Percentiles rank a stretch among this genome's conserved stretches.
Conservation (phyloP, 2,797 vertebrate species). For the Orestias chungarensis region DNA sequence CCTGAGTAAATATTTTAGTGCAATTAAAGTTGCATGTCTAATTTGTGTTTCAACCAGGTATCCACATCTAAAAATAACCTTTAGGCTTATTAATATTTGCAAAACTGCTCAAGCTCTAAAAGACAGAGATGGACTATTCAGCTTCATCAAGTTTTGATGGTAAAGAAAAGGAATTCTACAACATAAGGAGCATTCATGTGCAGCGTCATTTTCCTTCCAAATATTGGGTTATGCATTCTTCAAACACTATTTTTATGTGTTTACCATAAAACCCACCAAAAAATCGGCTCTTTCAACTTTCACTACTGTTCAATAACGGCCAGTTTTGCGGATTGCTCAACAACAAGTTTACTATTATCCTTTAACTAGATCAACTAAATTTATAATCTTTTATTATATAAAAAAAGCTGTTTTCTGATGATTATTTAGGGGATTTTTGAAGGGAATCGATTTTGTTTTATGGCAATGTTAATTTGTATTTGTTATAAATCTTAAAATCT, state of each 20-base stretch:
- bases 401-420: too few relatives aligned
- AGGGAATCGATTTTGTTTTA: not conserved
- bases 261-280: too few relatives aligned
- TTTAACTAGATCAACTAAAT: too few relatives aligned
- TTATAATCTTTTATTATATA: too few relatives aligned
- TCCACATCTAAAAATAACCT: not conserved
- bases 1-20: not conserved
- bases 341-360: too few relatives aligned
- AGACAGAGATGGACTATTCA: not conserved
- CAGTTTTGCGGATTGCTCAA: not conserved
- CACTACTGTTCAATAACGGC: not conserved
- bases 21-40: not conserved
- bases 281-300: not conserved
- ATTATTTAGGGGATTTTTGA: not conserved
- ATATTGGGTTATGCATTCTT: not conserved
- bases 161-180: not conserved
- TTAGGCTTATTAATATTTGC: not conserved
- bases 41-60: too few relatives aligned
- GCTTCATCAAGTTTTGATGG: too few relatives aligned
- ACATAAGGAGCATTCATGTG: not conserved
- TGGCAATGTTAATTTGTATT: not conserved
- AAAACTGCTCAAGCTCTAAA: not conserved
- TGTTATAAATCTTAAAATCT: too few relatives aligned
- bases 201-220: not conserved
- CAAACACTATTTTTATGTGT: too few relatives aligned